These are phyloP conservation scores for Bubo blakistoni DNA, from an alignment of 2,113 vertebrate genomes.

Conservation along the genomic window DNA sequence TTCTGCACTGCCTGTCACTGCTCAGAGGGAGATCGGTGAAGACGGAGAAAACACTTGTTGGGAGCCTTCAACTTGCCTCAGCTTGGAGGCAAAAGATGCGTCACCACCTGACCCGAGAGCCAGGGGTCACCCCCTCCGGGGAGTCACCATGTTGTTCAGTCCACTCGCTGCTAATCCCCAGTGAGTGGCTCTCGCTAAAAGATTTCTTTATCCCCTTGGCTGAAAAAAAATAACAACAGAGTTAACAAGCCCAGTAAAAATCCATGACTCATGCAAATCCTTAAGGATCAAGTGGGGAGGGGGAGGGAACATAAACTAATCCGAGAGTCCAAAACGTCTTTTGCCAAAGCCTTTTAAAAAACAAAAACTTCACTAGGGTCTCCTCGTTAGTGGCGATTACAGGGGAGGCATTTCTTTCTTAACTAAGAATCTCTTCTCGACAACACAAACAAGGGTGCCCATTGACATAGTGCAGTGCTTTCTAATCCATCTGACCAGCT, in stretches of 20 bases:
- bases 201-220: slow-evolving; percentile 63
- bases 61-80: slow-evolving; percentile 56
- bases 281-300: slow-evolving; percentile 56
- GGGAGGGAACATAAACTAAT: slow-evolving; percentile 55
- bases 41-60: slow-evolving; percentile 16
- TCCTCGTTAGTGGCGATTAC: slow-evolving; percentile 57
- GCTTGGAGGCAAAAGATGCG: slow-evolving; percentile 54
- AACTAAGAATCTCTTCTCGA: slow-evolving; percentile 17
- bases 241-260: slow-evolving; percentile 69
- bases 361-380: slow-evolving; percentile 41
- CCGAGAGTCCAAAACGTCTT: slow-evolving; percentile 14
- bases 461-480: slow-evolving; percentile 11
- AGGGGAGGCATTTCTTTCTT: slow-evolving; percentile 36
- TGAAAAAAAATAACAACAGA: slow-evolving; percentile 41
- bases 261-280: slow-evolving; percentile 69
- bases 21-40: neutral
- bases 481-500: slow-evolving; percentile 50
- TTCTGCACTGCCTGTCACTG: slow-evolving; percentile 7
- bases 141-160: slow-evolving; percentile 31
- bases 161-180: slow-evolving; percentile 62
- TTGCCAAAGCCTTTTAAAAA: slow-evolving; percentile 58
- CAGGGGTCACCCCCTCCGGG: slow-evolving; percentile 62
- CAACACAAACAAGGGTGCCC: slow-evolving; percentile 54
- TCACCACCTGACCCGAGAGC: slow-evolving; percentile 1
- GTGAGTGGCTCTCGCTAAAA: slow-evolving; percentile 63